These are phyloP conservation scores for Copidosoma floridanum DNA, from an alignment of 1,140 invertebrate genomes.

Conservation along the genomic window DNA sequence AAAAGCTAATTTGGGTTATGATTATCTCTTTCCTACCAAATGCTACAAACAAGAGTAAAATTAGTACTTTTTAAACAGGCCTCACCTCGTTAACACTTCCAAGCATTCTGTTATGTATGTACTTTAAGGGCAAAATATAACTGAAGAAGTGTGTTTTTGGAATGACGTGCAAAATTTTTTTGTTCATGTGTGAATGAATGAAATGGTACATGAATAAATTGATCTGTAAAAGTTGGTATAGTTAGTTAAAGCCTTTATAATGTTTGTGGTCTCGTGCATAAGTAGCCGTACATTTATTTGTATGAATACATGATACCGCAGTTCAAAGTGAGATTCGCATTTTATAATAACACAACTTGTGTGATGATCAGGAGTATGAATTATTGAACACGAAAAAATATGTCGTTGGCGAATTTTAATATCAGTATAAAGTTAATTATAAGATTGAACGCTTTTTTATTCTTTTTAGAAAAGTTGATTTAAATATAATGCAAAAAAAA, in stretches of 20 bases:
- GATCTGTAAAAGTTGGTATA: slow-evolving; percentile 21
- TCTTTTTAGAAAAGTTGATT: slow-evolving; percentile 11
- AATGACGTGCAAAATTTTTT: slow-evolving; percentile 5
- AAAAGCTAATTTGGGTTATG: too few relatives aligned
- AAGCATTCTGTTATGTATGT: too few relatives aligned
- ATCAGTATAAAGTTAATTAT: slow-evolving; percentile 11
- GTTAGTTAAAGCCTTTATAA: too few relatives aligned
- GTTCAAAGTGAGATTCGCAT: slow-evolving; percentile 28
- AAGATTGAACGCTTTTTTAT: slow-evolving; percentile 16
- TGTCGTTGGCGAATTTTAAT: slow-evolving; percentile 6
- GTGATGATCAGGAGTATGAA: slow-evolving; percentile 12
- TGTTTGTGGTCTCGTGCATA: slow-evolving; percentile 27
- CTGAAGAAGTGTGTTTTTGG: slow-evolving; percentile 18
- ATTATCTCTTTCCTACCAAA: too few relatives aligned
- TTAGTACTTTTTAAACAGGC: too few relatives aligned
- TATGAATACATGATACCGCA: slow-evolving; percentile 14
- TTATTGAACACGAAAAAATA: slow-evolving; percentile 1
- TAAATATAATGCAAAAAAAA: too few relatives aligned
- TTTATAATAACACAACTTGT: slow-evolving; percentile 24
- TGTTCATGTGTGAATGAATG: too few relatives aligned
- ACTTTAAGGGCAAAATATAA: too few relatives aligned
- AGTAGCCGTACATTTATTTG: slow-evolving; percentile 25
- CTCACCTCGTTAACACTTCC: too few relatives aligned
- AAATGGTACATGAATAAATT: not conserved
- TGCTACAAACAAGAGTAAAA: too few relatives aligned